These are phyloP conservation scores for Echeneis naucrates DNA, from an alignment of 2,797 vertebrate species.

Conservation along the genomic window DNA sequence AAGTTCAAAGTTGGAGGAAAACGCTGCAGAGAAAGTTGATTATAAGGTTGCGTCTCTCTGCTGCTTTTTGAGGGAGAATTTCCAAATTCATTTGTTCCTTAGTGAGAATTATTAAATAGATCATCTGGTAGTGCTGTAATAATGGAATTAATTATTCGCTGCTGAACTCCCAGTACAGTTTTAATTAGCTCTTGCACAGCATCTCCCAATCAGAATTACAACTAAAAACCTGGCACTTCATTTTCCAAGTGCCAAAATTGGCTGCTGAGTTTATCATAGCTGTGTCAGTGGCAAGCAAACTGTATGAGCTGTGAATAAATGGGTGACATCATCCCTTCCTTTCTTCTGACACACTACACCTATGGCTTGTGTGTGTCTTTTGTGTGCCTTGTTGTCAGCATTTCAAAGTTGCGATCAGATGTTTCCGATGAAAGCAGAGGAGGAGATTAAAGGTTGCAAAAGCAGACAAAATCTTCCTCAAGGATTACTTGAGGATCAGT, in stretches of 20 bases:
- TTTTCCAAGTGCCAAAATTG: conserved; percentile 27
- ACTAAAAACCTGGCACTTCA: conserved; percentile 32
- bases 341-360: not conserved
- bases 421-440: not conserved
- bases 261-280: conserved; percentile 5
- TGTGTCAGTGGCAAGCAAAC: not conserved
- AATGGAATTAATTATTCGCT: conserved; percentile 58
- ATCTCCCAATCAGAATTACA: conserved; percentile 59
- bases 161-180: conserved; percentile 45
- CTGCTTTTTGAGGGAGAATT: conserved; percentile 25
- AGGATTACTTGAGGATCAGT: not conserved
- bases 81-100: conserved; percentile 45
- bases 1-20: conserved; percentile 20
- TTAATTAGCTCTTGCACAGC: conserved; percentile 60
- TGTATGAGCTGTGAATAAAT: conserved; percentile 18
- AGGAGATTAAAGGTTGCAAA: not conserved
- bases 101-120: conserved; percentile 54
- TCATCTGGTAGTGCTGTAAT: conserved; percentile 55
- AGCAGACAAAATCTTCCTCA: not conserved
- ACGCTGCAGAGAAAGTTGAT: conserved; percentile 34
- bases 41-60: conserved; percentile 30
- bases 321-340: not conserved
- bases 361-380: not conserved
- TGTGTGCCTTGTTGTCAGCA: not conserved
- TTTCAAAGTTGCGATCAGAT: not conserved